Evolutionary conservation across 1,140 invertebrate genomes (phyloP).

Genomic region (Lethrus apterus): DNA sequence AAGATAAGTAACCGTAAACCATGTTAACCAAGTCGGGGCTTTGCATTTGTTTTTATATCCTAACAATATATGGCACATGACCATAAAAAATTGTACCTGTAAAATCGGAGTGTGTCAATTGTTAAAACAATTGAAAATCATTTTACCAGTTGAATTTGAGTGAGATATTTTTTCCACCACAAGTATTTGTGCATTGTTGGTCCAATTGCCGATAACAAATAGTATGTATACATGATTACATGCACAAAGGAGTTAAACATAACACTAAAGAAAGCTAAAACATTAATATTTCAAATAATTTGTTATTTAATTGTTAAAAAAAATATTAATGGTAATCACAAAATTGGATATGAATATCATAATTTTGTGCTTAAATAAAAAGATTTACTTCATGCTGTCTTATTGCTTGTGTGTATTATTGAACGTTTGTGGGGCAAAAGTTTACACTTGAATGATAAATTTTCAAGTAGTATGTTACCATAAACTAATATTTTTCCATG

Average conservation of each 20-base stretch:
- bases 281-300: background rate
- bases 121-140: background rate
- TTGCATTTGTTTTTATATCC: constrained; percentile 13
- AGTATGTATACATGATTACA: constrained; percentile 38
- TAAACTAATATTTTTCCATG: no score
- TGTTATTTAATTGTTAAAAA: background rate
- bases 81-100: constrained; percentile 14
- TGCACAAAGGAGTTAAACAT: constrained; percentile 54
- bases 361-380: no score
- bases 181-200: constrained; percentile 45
- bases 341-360: no score
- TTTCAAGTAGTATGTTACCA: no score
- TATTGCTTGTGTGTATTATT: no score
- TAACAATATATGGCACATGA: constrained; percentile 12
- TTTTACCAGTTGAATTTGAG: constrained; percentile 47
- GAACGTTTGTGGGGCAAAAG: no score
- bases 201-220: constrained; percentile 45
- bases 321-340: no score
- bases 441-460: no score
- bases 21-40: constrained; percentile 11
- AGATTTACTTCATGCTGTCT: no score
- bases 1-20: constrained; percentile 14
- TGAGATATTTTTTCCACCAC: constrained; percentile 55
- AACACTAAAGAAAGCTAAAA: constrained; percentile 38
- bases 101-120: no score